These are phyloP conservation scores for Laodelphax striatellus DNA, from an alignment of 1,140 invertebrate genomes.

Conservation along the genomic window DNA sequence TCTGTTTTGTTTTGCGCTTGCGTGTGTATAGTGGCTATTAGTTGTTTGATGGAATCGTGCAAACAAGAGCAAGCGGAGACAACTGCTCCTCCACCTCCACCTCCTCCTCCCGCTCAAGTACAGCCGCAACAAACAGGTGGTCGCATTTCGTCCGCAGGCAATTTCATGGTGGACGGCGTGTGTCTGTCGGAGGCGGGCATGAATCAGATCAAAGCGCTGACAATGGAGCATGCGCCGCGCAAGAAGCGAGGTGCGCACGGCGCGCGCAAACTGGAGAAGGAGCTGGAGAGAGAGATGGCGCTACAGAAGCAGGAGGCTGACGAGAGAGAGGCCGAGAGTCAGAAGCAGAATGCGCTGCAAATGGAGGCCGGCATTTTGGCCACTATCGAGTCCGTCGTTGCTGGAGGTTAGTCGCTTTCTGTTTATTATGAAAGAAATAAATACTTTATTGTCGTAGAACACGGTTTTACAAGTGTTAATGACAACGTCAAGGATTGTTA, in stretches of 20 bases:
- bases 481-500: too few species aligned
- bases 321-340: conserved; percentile 21
- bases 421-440: too few species aligned
- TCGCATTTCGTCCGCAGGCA: neutral
- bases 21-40: too few species aligned
- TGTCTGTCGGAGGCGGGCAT: conserved; percentile 69
- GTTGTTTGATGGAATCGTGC: too few species aligned
- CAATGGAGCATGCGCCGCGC: conserved; percentile 40
- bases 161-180: conserved; percentile 74
- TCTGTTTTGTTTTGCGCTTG: too few species aligned
- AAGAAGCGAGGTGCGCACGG: conserved; percentile 20
- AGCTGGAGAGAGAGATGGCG: conserved; percentile 69
- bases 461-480: too few species aligned
- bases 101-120: too few species aligned
- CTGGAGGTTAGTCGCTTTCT: conserved; percentile 36
- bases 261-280: conserved; percentile 45
- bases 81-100: too few species aligned
- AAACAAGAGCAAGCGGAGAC: too few species aligned
- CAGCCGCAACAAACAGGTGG: too few species aligned
- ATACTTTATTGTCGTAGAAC: too few species aligned
- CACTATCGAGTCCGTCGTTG: conserved; percentile 68
- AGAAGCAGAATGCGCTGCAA: conserved; percentile 36
- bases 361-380: conserved; percentile 62
- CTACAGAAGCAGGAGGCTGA: conserved; percentile 41
- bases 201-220: conserved; percentile 61